Evolutionary conservation across 2,113 vertebrate species (phyloP).

Genomic region (Chionis minor): DNA sequence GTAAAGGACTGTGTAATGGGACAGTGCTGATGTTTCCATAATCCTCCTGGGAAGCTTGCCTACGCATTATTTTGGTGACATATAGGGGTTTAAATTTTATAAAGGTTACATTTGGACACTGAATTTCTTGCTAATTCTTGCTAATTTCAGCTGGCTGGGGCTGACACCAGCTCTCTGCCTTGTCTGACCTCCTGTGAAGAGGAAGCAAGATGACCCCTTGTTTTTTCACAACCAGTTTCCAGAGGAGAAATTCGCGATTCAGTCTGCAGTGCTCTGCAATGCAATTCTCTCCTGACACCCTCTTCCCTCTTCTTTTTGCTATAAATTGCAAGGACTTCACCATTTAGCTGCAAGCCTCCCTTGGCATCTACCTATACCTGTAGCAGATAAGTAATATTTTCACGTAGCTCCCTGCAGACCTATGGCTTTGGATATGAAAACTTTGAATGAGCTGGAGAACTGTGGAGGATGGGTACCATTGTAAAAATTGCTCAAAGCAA

Average conservation of each 20-base stretch:
- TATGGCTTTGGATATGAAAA: background rate
- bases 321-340: background rate
- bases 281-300: background rate
- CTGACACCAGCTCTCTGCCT: background rate
- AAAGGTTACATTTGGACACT: background rate
- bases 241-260: background rate
- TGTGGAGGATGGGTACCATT: background rate
- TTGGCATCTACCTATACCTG: background rate
- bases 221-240: background rate
- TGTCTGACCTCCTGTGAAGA: background rate
- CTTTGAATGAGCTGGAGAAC: background rate
- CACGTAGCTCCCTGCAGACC: background rate
- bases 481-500: background rate
- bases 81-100: background rate
- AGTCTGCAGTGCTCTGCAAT: background rate
- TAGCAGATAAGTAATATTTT: background rate
- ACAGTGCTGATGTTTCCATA: background rate
- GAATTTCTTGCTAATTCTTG: slow-evolving; percentile 19
- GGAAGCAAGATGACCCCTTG: slow-evolving; percentile 23
- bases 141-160: background rate
- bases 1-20: background rate
- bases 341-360: background rate
- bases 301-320: background rate
- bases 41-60: background rate
- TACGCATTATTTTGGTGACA: background rate